Conservation (phyloP, 2,113 vertebrate genomes). For the Tragelaphus buxtoni region DNA sequence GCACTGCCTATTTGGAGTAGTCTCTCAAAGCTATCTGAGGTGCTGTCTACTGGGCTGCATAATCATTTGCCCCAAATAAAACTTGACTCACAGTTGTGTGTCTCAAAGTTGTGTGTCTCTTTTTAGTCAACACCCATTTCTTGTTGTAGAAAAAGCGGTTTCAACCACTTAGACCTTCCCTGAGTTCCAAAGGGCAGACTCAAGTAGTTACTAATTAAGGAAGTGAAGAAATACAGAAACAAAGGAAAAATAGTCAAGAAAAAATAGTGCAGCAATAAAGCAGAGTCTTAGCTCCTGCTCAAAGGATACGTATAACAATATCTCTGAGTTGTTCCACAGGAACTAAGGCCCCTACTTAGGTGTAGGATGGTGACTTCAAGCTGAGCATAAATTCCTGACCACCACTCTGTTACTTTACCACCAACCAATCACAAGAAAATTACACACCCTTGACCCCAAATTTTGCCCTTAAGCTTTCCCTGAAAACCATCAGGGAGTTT, state of each 20-base stretch:
- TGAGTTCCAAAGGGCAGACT: not conserved
- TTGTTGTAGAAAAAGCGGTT: not conserved
- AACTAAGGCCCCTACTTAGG: not conserved
- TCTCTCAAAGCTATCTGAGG: not conserved
- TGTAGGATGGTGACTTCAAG: not conserved
- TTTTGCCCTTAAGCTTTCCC: not conserved
- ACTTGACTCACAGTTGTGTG: not conserved
- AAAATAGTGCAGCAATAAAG: not conserved
- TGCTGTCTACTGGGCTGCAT: not conserved
- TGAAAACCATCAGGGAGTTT: not conserved
- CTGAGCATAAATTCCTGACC: not conserved
- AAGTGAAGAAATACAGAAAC: not conserved
- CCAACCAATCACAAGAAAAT: not conserved
- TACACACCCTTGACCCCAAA: not conserved
- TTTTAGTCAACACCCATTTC: not conserved
- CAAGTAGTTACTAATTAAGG: not conserved
- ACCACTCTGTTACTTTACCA: not conserved
- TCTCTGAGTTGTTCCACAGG: not conserved
- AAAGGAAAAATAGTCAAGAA: not conserved
- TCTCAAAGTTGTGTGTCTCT: not conserved
- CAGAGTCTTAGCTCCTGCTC: not conserved
- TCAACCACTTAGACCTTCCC: not conserved
- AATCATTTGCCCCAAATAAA: not conserved
- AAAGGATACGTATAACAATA: not conserved
- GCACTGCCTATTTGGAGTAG: not conserved